A percentile compares a stretch with the other conserved stretches of the same genome.
Conservation (phyloP, 2,888 invertebrate genomes). For the Eudemis profundana region DNA sequence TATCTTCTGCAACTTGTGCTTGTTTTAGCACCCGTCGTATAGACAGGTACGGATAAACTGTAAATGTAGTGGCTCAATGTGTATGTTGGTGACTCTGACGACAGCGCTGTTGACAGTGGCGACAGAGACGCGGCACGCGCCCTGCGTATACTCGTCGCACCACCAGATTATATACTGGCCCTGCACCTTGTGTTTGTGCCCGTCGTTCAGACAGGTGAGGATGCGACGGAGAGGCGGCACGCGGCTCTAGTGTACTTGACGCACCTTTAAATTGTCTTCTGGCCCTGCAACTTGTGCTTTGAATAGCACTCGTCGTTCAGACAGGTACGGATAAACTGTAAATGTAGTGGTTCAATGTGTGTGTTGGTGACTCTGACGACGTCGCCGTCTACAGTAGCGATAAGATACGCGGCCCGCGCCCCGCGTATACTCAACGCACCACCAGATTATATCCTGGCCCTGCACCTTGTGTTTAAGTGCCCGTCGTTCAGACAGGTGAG, state of each 20-base stretch:
- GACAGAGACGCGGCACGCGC: neutral
- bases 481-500: too few species aligned
- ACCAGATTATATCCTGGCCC: conserved; percentile 47
- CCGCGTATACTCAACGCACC: conserved; percentile 38
- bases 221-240: neutral
- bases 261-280: conserved; percentile 48
- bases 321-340: too few species aligned
- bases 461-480: too few species aligned
- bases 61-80: too few species aligned
- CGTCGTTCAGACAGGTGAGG: too few species aligned
- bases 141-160: conserved; percentile 25
- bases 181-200: too few species aligned
- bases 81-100: conserved; percentile 13
- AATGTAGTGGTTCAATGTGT: too few species aligned
- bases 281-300: conserved; percentile 41
- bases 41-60: too few species aligned
- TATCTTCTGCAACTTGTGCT: conserved; percentile 44
- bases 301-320: conserved; percentile 46
- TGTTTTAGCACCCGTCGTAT: conserved; percentile 46
- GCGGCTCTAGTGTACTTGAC: conserved; percentile 16
- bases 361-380: too few species aligned
- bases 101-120: conserved; percentile 26
- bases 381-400: too few species aligned
- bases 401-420: too few species aligned
- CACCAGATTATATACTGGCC: conserved; percentile 48